These are phyloP conservation scores for Asteroscopus sphinx DNA, from an alignment of 2,888 invertebrate genomes.

Conservation along the genomic window DNA sequence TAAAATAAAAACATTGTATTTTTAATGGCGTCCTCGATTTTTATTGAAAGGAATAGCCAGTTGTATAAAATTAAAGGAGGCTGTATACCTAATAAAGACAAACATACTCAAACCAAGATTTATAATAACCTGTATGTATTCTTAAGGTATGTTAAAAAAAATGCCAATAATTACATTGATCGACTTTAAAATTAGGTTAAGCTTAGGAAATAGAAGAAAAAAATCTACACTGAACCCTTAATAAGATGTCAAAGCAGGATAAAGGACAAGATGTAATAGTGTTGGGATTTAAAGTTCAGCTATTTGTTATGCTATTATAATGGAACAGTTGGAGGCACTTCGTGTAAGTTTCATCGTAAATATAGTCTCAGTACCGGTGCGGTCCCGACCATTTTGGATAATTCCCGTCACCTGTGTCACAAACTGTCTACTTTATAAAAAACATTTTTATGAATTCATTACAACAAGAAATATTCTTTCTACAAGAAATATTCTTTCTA, in stretches of 20 bases:
- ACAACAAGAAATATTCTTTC: too few species aligned
- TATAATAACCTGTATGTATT: too few species aligned
- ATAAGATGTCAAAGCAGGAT: not conserved
- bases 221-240: too few species aligned
- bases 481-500: too few species aligned
- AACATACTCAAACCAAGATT: too few species aligned
- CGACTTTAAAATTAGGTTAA: too few species aligned
- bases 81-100: too few species aligned
- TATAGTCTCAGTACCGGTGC: conserved; percentile 54
- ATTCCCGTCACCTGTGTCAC: conserved; percentile 60
- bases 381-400: conserved; percentile 55
- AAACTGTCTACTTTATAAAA: conserved; percentile 23
- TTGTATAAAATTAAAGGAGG: not conserved
- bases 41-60: too few species aligned
- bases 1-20: not conserved
- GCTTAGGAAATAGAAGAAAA: too few species aligned
- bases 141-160: too few species aligned
- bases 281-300: conserved; percentile 64
- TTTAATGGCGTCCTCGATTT: not conserved
- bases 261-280: conserved; percentile 34
- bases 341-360: conserved; percentile 71
- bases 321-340: conserved; percentile 60
- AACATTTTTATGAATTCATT: conserved; percentile 17
- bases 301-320: conserved; percentile 68
- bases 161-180: too few species aligned